phyloP scores from a whole-genome alignment of 2,797 vertebrate species.

The Corythornis leucogaster region DNA sequence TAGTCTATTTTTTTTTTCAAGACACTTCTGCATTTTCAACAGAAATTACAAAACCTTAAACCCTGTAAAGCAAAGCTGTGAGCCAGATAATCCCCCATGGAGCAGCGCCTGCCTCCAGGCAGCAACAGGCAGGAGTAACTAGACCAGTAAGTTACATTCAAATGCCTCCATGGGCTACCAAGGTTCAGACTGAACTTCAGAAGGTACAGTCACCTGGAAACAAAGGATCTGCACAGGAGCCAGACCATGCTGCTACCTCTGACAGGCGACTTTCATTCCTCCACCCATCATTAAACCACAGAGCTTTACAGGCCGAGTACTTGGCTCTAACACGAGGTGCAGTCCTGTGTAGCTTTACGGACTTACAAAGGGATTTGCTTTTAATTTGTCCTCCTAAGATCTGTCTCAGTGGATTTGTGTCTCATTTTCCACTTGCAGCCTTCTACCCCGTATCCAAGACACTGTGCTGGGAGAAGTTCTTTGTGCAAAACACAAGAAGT shows the following conservation, averaged over 20 bases:
- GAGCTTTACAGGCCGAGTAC: not conserved
- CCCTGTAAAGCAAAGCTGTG: not conserved
- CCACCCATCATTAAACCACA: not conserved
- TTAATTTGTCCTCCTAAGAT: not conserved
- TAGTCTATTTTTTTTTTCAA: not conserved
- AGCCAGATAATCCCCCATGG: not conserved
- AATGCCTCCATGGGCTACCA: rapidly evolving
- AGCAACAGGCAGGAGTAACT: not conserved
- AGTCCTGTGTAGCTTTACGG: not conserved
- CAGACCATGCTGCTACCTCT: not conserved
- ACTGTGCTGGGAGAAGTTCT: not conserved
- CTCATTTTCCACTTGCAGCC: not conserved
- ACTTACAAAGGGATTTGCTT: not conserved
- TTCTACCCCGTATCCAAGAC: rapidly evolving
- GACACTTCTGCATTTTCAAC: conserved; percentile 33
- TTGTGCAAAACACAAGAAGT: not conserved
- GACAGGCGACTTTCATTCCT: not conserved
- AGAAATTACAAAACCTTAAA: not conserved
- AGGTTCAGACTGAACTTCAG: not conserved
- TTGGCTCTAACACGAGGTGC: not conserved
- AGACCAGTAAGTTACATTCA: not conserved
- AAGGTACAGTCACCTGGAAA: not conserved
- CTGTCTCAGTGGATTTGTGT: not conserved
- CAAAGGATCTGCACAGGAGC: not conserved
- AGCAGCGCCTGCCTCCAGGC: not conserved